Conservation (phyloP, 2,113 vertebrate species). For the Aplodontia rufa region DNA sequence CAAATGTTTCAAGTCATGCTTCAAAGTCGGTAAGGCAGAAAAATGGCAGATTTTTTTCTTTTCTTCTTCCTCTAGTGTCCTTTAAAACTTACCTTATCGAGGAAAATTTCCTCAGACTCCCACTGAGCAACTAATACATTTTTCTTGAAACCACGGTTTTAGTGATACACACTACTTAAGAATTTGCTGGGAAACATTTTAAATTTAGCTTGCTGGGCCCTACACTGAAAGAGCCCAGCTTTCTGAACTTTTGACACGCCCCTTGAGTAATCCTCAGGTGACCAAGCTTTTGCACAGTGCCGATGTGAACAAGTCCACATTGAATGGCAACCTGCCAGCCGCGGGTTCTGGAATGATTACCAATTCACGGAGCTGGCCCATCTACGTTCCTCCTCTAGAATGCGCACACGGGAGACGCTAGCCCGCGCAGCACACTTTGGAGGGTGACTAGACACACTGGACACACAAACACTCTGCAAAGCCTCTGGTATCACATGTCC, state of each 20-base stretch:
- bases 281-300: background rate
- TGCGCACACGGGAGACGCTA: background rate
- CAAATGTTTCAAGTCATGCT: background rate
- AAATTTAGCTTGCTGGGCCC: background rate
- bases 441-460: background rate
- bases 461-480: background rate
- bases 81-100: background rate
- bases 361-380: background rate
- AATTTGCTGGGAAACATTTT: background rate
- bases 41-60: background rate
- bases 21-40: background rate
- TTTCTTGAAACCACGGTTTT: background rate
- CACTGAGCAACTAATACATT: background rate
- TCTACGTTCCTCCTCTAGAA: background rate
- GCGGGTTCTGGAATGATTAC: background rate
- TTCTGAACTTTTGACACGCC: background rate
- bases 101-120: background rate
- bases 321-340: background rate
- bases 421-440: background rate
- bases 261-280: background rate
- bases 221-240: background rate
- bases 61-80: background rate
- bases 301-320: background rate
- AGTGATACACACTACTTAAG: background rate
- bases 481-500: background rate